Percentiles rank a stretch among this genome's conserved stretches.
These are phyloP conservation scores for Podarcis lilfordi DNA, from an alignment of 2,797 vertebrate species.

Conservation along the genomic window DNA sequence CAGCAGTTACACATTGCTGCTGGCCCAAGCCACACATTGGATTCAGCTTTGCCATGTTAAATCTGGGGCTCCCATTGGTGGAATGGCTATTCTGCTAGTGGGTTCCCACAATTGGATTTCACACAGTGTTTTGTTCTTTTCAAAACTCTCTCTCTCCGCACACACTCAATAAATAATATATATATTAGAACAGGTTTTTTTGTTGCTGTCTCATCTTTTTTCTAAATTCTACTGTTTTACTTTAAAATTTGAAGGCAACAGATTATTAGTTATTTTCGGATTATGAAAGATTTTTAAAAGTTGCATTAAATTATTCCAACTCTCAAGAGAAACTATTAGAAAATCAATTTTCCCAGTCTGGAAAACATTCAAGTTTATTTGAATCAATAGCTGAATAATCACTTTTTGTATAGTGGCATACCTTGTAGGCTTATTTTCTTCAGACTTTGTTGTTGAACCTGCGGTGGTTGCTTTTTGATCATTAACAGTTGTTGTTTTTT, in stretches of 20 bases:
- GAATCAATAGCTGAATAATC: constrained; percentile 90
- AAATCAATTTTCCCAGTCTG: constrained; percentile 83
- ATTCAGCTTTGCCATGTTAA: too few relatives aligned
- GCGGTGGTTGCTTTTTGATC: constrained; percentile 62
- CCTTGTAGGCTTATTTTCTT: constrained; percentile 78
- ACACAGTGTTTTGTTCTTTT: not conserved
- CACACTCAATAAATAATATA: not conserved
- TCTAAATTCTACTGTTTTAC: constrained; percentile 15
- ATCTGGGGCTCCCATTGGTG: too few relatives aligned
- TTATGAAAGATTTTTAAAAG: constrained; percentile 55
- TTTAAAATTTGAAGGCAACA: constrained; percentile 44
- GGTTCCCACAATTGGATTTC: not conserved
- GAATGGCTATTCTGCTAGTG: too few relatives aligned
- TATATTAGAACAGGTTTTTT: not conserved
- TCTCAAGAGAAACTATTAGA: constrained; percentile 64
- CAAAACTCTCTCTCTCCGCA: rapidly evolving
- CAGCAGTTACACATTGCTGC: too few relatives aligned
- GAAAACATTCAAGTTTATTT: constrained; percentile 76
- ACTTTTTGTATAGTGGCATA: constrained; percentile 81
- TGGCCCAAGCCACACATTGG: too few relatives aligned
- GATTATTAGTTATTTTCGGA: constrained; percentile 54
- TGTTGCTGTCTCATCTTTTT: not conserved
- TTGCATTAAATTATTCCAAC: constrained; percentile 40
- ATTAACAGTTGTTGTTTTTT: constrained; percentile 54
- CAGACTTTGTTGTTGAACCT: constrained; percentile 77